Evolutionary conservation across 2,888 invertebrate genomes (phyloP).

Genomic region (Sepioteuthis lessoniana): DNA sequence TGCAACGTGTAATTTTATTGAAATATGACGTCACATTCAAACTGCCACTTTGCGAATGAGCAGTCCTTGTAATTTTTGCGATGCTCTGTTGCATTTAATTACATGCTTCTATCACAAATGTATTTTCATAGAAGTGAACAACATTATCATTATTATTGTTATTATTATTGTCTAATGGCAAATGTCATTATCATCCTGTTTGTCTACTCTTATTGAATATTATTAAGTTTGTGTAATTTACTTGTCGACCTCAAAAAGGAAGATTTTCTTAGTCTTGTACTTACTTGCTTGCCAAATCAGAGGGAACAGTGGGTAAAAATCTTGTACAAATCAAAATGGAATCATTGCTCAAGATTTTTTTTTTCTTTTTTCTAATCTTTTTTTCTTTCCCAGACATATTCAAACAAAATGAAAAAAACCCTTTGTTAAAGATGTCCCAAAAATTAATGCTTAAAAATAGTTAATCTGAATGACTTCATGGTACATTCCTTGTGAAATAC

Average conservation of each 20-base stretch:
- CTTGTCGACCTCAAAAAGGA: not conserved
- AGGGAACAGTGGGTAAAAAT: not conserved
- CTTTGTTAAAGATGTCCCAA: no score
- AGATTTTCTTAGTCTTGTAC: not conserved
- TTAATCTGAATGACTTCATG: not conserved
- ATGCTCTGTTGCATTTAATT: constrained; percentile 1
- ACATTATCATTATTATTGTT: not conserved
- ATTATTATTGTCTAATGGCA: not conserved
- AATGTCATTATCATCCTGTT: constrained; percentile 20
- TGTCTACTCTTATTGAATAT: not conserved
- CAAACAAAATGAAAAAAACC: not conserved
- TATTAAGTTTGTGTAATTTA: not conserved
- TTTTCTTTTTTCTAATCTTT: not conserved
- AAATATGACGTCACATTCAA: constrained; percentile 33
- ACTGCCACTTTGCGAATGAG: not conserved
- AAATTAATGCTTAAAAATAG: no score
- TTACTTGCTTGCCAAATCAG: not conserved
- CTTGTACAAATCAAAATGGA: not conserved
- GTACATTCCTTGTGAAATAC: not conserved
- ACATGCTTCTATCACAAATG: not conserved
- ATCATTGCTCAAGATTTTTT: not conserved
- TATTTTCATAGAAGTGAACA: not conserved
- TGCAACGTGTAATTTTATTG: not conserved
- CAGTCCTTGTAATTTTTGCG: not conserved
- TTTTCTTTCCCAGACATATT: not conserved